Conservation (phyloP, 2,888 invertebrate genomes). For the Noctua janthe region DNA sequence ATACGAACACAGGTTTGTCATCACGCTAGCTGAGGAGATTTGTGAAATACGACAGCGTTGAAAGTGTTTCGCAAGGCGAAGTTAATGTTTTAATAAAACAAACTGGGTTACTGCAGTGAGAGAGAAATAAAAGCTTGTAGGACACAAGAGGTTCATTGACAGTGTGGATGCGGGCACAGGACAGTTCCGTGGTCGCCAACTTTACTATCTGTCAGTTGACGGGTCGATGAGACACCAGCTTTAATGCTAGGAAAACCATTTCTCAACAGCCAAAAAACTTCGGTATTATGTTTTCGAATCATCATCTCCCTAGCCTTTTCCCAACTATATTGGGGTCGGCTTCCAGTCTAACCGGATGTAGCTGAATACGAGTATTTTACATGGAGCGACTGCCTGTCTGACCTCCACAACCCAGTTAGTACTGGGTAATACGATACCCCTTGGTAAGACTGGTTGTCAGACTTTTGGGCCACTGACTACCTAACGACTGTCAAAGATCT, state of each 20-base stretch:
- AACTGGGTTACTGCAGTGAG: slow-evolving; percentile 53
- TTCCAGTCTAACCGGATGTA: too few relatives aligned
- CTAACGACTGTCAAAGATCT: too few relatives aligned
- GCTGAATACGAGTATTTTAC: too few relatives aligned
- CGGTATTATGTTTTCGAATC: neutral
- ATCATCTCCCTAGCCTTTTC: too few relatives aligned
- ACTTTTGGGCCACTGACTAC: too few relatives aligned
- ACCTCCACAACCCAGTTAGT: too few relatives aligned
- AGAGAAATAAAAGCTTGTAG: slow-evolving; percentile 51
- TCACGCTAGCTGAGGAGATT: slow-evolving; percentile 30
- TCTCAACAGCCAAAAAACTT: neutral
- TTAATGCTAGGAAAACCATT: slow-evolving; percentile 5
- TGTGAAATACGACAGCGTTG: slow-evolving; percentile 33
- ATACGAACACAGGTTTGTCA: slow-evolving; percentile 42
- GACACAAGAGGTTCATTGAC: slow-evolving; percentile 62
- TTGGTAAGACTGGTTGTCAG: too few relatives aligned
- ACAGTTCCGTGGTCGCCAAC: slow-evolving; percentile 43
- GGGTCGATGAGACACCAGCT: slow-evolving; percentile 32
- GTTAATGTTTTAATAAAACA: slow-evolving; percentile 46
- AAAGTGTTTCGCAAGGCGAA: slow-evolving; percentile 50
- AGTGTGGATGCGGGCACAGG: slow-evolving; percentile 47
- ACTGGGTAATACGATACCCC: too few relatives aligned
- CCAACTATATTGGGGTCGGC: too few relatives aligned
- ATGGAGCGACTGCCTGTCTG: too few relatives aligned
- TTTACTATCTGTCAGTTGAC: slow-evolving; percentile 44